phyloP scores from a whole-genome alignment of 2,888 invertebrate genomes.

The Scaptomyza caliginosa region DNA sequence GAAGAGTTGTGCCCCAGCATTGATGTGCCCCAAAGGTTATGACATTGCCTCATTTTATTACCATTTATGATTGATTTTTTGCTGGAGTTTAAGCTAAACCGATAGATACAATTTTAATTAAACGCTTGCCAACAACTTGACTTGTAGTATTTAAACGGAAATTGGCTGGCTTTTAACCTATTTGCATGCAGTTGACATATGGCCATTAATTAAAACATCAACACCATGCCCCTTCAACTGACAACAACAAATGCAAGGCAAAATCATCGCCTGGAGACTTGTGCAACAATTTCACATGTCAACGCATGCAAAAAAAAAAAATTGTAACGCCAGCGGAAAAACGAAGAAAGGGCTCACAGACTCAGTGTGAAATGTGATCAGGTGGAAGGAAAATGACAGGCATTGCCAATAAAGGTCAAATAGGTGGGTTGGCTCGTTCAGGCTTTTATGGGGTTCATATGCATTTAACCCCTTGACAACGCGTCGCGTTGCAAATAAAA shows the following conservation, averaged over 20 bases:
- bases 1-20: constrained; percentile 45
- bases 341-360: constrained; percentile 2
- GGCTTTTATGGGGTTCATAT: constrained; percentile 16
- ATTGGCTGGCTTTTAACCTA: constrained; percentile 61
- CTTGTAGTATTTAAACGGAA: constrained; percentile 34
- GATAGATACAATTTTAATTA: no score
- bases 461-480: constrained; percentile 68
- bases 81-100: no score
- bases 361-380: constrained; percentile 63
- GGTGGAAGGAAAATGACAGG: constrained; percentile 65
- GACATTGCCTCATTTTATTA: constrained; percentile 18
- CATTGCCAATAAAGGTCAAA: constrained; percentile 65
- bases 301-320: constrained; percentile 71
- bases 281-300: constrained; percentile 72
- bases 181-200: constrained; percentile 61
- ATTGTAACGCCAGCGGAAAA: constrained; percentile 19
- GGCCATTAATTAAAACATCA: constrained; percentile 69
- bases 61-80: constrained; percentile 27
- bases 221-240: constrained; percentile 27
- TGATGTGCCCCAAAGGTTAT: constrained; percentile 39
- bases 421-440: constrained; percentile 1
- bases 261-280: constrained; percentile 65
- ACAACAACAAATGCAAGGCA: constrained; percentile 29
- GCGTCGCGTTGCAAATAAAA: constrained; percentile 65
- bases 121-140: constrained; percentile 4